Base-by-base conservation (phyloP, 1,140 invertebrate species). In the Bombus terrestris region DNA sequence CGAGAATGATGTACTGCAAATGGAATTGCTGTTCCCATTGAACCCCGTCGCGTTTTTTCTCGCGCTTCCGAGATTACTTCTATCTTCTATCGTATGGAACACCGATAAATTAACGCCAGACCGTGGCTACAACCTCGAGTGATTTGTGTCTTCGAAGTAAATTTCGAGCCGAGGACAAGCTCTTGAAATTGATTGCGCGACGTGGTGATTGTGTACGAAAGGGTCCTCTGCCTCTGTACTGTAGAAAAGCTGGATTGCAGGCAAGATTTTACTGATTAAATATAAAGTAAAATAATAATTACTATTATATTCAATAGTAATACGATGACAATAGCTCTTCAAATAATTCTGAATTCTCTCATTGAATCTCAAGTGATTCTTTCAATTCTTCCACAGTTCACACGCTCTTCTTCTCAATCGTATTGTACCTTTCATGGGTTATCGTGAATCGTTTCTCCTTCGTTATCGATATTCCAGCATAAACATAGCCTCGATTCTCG, bases 1-100 rank as follows among this genome's bases (percentile, higher is more conserved):
- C 10, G 25, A 57, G 66, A 53, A 80, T 85, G 83, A 85, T 85
- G 57, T 64, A 85, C 83, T 80, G 83, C 83, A 85, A 85, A 85
- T 85, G 83, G 76, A 62, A 80, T 85, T 15, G 53, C 83, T 41
- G 15, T 41, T 68, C 75, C n/a, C 66, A 64, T 79, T 77, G 32
- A 53, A 18, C 39, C 13, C 18, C 35, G 39, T 8, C 8, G 35
- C 1, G 66, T 25, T 79, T 57, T 66, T 81, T 59, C 53, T 41
- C 32, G n/a, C 9, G 18, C 41, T 57, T 64, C 73, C 22, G 2
- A 73, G 15, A 75, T 64, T 76, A 25, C 18, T 13, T 39, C 9
- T 53, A 53, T 37, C n/a, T 18, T 32, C 6, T 37, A 43, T 84
- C 32, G 22, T 32, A 1, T 2, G 10, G 41, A 25, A 15, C 53